phyloP scores from a whole-genome alignment of 2,797 vertebrate genomes.

The Mormyrus proboscirostris region DNA sequence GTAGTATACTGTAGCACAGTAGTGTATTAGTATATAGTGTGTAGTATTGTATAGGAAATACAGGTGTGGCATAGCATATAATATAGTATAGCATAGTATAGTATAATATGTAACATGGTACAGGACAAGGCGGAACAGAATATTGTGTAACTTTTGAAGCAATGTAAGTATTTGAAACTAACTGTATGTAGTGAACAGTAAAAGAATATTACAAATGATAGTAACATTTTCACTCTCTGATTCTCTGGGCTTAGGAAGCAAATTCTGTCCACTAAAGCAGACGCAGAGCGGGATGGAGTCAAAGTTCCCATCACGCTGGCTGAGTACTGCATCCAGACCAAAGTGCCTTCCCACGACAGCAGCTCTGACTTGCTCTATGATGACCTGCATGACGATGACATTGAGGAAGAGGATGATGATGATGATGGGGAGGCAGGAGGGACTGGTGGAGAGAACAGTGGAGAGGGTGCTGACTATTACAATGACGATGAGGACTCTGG shows the following conservation, averaged over 20 bases:
- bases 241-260: conserved; percentile 57
- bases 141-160: not conserved
- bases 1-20: not conserved
- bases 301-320: conserved; percentile 73
- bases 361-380: conserved; percentile 77
- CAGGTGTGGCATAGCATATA: not conserved
- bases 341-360: conserved; percentile 79
- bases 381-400: conserved; percentile 71
- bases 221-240: not conserved
- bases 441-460: conserved; percentile 69
- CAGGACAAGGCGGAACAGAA: not conserved
- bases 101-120: not conserved
- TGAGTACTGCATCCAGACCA: conserved; percentile 83
- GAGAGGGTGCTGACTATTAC: conserved; percentile 68
- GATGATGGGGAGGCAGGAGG: conserved; percentile 64
- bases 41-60: not conserved
- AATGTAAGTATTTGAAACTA: not conserved
- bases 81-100: not conserved
- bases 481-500: conserved; percentile 74
- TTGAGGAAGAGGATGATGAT: conserved; percentile 61
- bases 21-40: not conserved
- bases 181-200: not conserved
- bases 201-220: not conserved
- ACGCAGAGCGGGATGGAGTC: conserved; percentile 72
- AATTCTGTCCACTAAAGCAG: conserved; percentile 70